Conservation (phyloP, 2,888 invertebrate genomes). For the Quadroppia sp. region DNA sequence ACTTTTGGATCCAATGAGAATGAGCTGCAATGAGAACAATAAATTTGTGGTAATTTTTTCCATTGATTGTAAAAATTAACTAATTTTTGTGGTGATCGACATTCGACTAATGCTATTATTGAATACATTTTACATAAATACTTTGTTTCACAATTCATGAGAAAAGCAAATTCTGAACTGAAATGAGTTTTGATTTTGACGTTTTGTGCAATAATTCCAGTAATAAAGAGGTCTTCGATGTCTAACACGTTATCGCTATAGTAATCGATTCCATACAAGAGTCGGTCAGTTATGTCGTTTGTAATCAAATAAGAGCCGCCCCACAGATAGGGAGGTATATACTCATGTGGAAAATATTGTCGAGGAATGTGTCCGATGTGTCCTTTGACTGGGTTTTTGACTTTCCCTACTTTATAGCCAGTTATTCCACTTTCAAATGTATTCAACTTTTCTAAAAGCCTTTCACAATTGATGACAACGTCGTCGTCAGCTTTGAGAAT, state of each 20-base stretch:
- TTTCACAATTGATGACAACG: neutral
- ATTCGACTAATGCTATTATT: neutral
- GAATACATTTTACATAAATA: neutral
- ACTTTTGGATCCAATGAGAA: too few species aligned
- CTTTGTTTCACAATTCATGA: neutral
- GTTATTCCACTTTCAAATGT: neutral
- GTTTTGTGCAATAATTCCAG: constrained; percentile 7
- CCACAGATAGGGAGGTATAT: neutral
- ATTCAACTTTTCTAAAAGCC: neutral
- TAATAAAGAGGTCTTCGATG: neutral
- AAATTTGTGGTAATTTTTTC: neutral
- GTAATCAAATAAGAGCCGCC: neutral
- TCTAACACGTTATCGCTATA: neutral
- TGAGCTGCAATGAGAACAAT: too few species aligned
- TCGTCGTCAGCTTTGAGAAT: too few species aligned
- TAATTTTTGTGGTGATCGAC: neutral
- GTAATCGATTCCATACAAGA: neutral
- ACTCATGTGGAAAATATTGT: neutral
- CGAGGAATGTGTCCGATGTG: neutral
- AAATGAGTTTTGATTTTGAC: too few species aligned
- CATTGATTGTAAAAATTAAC: neutral
- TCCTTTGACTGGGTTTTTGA: neutral
- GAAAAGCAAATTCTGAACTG: neutral
- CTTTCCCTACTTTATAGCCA: neutral
- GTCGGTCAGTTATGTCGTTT: neutral